Percentiles rank a stretch among this genome's conserved stretches.
Evolutionary conservation across 1,140 invertebrate genomes (phyloP).

Genomic region (Drosophila ercepeae): DNA sequence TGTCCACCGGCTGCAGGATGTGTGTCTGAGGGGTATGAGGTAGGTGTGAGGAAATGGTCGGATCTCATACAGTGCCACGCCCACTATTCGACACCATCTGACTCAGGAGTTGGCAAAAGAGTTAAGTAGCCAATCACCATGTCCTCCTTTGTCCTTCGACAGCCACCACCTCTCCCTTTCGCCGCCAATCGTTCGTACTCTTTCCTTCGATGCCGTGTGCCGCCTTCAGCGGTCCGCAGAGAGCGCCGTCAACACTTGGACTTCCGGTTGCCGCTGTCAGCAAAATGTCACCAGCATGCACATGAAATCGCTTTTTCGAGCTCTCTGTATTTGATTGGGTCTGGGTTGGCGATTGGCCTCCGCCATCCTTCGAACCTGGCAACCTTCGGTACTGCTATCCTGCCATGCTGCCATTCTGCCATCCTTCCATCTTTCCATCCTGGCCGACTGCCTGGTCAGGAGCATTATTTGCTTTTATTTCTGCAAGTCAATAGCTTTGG

Average conservation of each 20-base stretch:
- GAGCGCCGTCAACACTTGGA: conserved; percentile 77
- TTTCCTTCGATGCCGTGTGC: conserved; percentile 18
- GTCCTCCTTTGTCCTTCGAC: conserved; percentile 31
- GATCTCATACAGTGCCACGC: conserved; percentile 48
- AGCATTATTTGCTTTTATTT: conserved; percentile 80
- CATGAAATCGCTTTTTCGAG: conserved; percentile 57
- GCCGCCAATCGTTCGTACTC: neutral
- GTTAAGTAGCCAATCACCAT: conserved; percentile 75
- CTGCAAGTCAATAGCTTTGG: conserved; percentile 79
- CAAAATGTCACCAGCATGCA: conserved; percentile 77
- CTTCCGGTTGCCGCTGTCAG: conserved; percentile 71
- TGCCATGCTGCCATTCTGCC: neutral
- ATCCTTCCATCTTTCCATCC: conserved; percentile 14
- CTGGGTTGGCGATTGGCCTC: conserved; percentile 37
- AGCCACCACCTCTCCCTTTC: neutral
- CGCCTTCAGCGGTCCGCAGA: conserved; percentile 53
- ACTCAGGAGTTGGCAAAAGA: conserved; percentile 64
- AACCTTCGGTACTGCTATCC: no score
- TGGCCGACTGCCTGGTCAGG: conserved; percentile 36
- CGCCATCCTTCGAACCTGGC: conserved; percentile 17
- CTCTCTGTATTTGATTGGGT: conserved; percentile 45
- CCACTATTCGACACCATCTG: conserved; percentile 34
- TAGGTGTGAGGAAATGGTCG: neutral
- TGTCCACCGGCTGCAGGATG: conserved; percentile 14
- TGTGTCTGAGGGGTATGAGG: neutral